phyloP scores from a whole-genome alignment of 92 coral and sea anemone genomes.

The Epizoanthus fatuus region DNA sequence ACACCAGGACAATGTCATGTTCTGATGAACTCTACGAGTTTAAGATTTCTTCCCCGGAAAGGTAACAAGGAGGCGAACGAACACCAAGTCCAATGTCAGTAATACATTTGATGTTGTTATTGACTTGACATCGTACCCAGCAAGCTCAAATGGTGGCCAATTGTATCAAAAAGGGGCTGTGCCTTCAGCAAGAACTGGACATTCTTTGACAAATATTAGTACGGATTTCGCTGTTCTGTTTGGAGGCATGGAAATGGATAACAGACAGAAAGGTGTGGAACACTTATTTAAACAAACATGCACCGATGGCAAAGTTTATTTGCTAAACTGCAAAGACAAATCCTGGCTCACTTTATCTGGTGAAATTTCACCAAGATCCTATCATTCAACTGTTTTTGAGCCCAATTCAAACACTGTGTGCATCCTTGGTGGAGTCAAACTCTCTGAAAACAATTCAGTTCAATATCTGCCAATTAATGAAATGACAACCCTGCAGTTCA shows the following conservation, averaged over 20 bases:
- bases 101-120: no score
- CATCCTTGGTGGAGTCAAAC: no score
- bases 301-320: slow-evolving; percentile 40
- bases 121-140: no score
- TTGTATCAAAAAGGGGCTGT: slow-evolving; percentile 16
- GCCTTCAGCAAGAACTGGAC: slow-evolving; percentile 49
- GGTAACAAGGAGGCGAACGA: no score
- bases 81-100: no score
- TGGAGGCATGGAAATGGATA: slow-evolving; percentile 18
- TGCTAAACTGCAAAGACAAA: slow-evolving; percentile 4
- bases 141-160: no score
- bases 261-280: slow-evolving; percentile 16
- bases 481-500: no score
- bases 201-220: slow-evolving; percentile 21
- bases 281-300: slow-evolving; percentile 28
- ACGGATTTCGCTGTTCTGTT: slow-evolving; percentile 28
- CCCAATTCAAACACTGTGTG: not conserved
- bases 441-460: no score
- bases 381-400: slow-evolving; percentile 37
- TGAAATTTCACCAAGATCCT: slow-evolving; percentile 26
- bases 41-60: no score
- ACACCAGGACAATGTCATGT: not conserved
- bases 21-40: not conserved
- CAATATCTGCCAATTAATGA: no score
- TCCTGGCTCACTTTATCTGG: slow-evolving; percentile 5